These are phyloP conservation scores for Rhopalosiphum maidis DNA, from an alignment of 1,140 invertebrate genomes.

Conservation along the genomic window DNA sequence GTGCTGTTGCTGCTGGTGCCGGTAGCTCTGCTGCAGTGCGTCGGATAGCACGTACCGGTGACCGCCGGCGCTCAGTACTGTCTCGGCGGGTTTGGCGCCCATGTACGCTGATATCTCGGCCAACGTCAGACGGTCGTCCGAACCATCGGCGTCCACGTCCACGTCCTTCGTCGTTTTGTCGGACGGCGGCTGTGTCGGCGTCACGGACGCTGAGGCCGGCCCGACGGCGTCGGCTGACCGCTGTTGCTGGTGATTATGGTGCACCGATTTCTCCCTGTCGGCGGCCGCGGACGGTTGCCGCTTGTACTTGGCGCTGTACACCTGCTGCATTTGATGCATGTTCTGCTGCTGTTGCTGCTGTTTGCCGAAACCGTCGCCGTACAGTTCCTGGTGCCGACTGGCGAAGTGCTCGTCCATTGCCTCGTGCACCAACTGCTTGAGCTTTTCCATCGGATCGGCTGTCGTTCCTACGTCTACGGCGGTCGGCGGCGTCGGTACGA, in stretches of 20 bases:
- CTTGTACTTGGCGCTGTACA: constrained; percentile 41
- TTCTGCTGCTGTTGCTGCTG: background rate
- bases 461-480: too few relatives aligned
- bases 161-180: background rate
- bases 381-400: constrained; percentile 19
- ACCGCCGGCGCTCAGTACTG: constrained; percentile 41
- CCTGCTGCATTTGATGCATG: background rate
- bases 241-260: background rate
- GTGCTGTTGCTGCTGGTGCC: background rate
- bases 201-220: background rate
- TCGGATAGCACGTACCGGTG: constrained; percentile 49
- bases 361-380: constrained; percentile 41
- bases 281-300: background rate
- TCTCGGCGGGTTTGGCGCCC: constrained; percentile 48
- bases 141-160: constrained; percentile 38
- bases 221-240: background rate
- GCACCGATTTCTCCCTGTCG: background rate
- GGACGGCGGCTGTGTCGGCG: background rate
- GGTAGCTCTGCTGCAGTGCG: background rate
- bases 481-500: background rate
- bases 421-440: constrained; percentile 35
- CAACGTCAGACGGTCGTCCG: constrained; percentile 41
- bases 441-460: constrained; percentile 12
- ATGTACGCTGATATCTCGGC: constrained; percentile 51
- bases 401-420: constrained; percentile 48